Percentiles rank a stretch among this genome's conserved stretches.
Evolutionary conservation across 2,113 vertebrate species (phyloP).

Genomic region (Anhinga rufa): DNA sequence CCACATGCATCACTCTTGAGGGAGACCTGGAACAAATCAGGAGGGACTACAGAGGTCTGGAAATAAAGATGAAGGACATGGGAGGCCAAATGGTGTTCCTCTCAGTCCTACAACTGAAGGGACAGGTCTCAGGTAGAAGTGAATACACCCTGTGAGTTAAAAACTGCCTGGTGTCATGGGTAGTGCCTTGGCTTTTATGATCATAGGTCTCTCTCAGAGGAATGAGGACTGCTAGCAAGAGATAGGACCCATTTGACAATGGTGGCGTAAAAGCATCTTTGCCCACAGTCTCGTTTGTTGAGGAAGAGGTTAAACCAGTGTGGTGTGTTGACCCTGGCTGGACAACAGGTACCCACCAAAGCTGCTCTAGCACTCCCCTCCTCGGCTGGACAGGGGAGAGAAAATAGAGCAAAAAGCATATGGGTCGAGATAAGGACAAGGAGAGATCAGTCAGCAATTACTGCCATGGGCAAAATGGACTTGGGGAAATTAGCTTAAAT

Average conservation of each 20-base stretch:
- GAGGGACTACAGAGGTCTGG: too few relatives aligned
- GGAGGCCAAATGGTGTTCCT: background rate
- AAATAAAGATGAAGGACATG: background rate
- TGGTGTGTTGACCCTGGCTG: too few relatives aligned
- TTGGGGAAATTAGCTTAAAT: too few relatives aligned
- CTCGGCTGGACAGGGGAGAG: too few relatives aligned
- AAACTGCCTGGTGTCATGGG: background rate
- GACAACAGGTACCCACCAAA: too few relatives aligned
- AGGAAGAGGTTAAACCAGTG: background rate
- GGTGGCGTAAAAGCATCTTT: background rate
- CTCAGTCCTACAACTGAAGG: background rate
- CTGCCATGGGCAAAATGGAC: too few relatives aligned
- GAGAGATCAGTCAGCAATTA: too few relatives aligned
- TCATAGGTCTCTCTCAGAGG: background rate
- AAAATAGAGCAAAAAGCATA: too few relatives aligned
- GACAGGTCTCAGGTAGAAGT: background rate
- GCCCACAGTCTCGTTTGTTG: background rate
- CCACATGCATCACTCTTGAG: fast-evolving
- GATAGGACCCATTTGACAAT: background rate
- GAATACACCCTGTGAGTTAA: background rate
- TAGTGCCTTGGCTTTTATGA: background rate
- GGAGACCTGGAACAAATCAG: background rate
- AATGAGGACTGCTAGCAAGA: background rate
- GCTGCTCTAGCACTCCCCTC: too few relatives aligned
- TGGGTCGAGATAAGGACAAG: too few relatives aligned